Percentiles rank a stretch among this genome's conserved stretches.
These are phyloP conservation scores for Macrocentrus cingulum DNA, from an alignment of 1,140 invertebrate species.

Conservation along the genomic window DNA sequence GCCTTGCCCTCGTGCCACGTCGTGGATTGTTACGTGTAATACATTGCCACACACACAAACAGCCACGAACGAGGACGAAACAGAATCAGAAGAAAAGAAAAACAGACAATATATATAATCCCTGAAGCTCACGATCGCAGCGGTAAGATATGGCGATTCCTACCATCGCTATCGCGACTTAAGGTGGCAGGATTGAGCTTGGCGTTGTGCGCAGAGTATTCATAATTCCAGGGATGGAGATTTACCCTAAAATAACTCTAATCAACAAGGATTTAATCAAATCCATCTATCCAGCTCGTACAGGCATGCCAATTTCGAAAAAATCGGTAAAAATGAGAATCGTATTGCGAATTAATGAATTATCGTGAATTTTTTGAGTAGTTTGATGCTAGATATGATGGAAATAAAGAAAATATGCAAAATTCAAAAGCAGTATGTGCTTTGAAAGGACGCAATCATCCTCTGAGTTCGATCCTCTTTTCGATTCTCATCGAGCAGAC, in stretches of 20 bases:
- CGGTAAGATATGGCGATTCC: conserved; percentile 5
- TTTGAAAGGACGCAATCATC: neutral
- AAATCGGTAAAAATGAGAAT: too few relatives aligned
- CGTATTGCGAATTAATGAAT: too few relatives aligned
- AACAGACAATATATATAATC: conserved; percentile 13
- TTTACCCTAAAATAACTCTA: too few relatives aligned
- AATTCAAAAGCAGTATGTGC: neutral
- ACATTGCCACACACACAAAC: conserved; percentile 12
- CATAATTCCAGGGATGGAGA: too few relatives aligned
- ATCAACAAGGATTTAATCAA: too few relatives aligned
- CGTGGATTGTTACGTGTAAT: conserved; percentile 12
- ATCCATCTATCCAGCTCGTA: too few relatives aligned
- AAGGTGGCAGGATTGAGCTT: neutral
- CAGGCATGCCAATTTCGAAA: too few relatives aligned
- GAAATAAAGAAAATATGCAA: too few relatives aligned
- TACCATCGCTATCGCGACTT: neutral
- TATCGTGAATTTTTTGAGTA: too few relatives aligned
- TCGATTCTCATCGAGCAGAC: neutral
- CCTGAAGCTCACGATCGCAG: conserved; percentile 16
- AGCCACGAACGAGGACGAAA: neutral
- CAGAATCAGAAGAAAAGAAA: too few relatives aligned
- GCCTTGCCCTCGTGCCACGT: conserved; percentile 13
- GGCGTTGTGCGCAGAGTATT: neutral
- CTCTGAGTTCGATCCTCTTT: neutral
- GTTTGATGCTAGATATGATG: too few relatives aligned